Conservation (phyloP, 2,888 invertebrate species). For the Patella depressa region DNA sequence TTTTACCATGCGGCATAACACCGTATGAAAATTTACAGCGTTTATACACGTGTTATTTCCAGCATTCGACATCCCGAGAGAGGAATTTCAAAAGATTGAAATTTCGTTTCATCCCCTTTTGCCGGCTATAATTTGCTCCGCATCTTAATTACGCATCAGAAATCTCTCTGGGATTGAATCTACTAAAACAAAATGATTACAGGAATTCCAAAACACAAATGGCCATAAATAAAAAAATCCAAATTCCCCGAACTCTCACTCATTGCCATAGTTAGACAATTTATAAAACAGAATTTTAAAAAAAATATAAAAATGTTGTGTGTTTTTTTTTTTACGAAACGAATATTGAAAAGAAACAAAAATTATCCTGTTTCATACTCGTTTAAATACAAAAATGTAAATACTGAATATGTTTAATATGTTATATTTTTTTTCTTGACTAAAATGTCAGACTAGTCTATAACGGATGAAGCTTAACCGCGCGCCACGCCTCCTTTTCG, state of each 20-base stretch:
- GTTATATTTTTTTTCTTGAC: too few relatives aligned
- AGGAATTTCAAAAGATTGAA: neutral
- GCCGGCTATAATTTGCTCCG: neutral
- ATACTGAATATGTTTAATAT: neutral
- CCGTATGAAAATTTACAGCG: neutral
- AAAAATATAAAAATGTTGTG: too few relatives aligned
- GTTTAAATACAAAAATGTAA: neutral
- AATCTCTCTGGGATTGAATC: neutral
- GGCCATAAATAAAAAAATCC: too few relatives aligned
- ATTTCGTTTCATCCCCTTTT: constrained; percentile 6
- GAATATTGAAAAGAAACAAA: neutral
- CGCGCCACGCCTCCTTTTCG: neutral
- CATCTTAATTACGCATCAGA: constrained; percentile 1
- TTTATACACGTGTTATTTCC: constrained; percentile 1
- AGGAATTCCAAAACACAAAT: neutral
- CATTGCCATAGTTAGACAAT: too few relatives aligned
- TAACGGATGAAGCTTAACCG: neutral
- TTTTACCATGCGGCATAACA: neutral
- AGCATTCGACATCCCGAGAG: neutral
- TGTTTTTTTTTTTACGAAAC: too few relatives aligned
- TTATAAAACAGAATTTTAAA: too few relatives aligned
- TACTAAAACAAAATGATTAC: neutral
- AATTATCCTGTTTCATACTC: neutral
- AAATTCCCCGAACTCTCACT: too few relatives aligned
- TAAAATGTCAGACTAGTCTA: too few relatives aligned